Conservation (phyloP, 2,888 invertebrate species). For the Carabus problematicus region DNA sequence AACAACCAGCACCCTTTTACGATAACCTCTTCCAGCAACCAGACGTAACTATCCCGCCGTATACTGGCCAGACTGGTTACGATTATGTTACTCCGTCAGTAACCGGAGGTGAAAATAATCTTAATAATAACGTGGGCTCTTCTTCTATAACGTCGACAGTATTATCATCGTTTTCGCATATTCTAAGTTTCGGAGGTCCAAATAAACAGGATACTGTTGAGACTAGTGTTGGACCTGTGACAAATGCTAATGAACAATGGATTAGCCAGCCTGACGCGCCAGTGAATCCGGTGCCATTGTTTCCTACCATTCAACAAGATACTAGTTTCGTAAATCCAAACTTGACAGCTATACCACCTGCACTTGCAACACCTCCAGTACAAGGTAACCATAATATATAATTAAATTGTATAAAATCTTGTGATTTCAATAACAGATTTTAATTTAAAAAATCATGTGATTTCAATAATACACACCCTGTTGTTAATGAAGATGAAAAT, state of each 20-base stretch:
- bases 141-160: slow-evolving; percentile 64
- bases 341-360: slow-evolving; percentile 23
- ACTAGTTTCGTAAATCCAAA: neutral
- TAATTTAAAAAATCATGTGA: no score
- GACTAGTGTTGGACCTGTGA: neutral
- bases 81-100: slow-evolving; percentile 60
- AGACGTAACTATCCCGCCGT: slow-evolving; percentile 36
- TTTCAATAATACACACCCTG: no score
- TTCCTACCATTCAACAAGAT: slow-evolving; percentile 51
- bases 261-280: slow-evolving; percentile 46
- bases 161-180: slow-evolving; percentile 68
- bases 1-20: slow-evolving; percentile 2
- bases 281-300: slow-evolving; percentile 48
- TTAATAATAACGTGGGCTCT: slow-evolving; percentile 8
- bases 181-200: slow-evolving; percentile 52
- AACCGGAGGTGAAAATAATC: slow-evolving; percentile 48
- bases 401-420: no score
- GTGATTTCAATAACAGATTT: no score
- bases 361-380: slow-evolving; percentile 52
- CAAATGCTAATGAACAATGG: neutral
- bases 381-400: slow-evolving; percentile 56
- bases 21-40: neutral
- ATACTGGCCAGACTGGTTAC: slow-evolving; percentile 55
- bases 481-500: no score
- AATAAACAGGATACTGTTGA: slow-evolving; percentile 19